A percentile compares a stretch with the other conserved stretches of the same genome.
These are phyloP conservation scores for Macrosoma leucophasiata DNA, from an alignment of 2,888 invertebrate genomes.

Conservation along the genomic window DNA sequence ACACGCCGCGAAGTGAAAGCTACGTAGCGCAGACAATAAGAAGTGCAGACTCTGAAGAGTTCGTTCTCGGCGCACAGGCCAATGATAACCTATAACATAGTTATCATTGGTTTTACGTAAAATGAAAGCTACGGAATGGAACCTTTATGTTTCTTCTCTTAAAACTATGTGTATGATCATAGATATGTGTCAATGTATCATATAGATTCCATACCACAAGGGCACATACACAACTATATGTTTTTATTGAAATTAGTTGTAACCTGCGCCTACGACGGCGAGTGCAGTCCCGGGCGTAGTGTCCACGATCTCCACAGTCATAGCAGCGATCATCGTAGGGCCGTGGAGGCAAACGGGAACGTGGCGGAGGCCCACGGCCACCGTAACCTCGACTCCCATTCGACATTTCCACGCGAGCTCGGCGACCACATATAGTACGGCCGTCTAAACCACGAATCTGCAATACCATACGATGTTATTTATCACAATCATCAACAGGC, in stretches of 20 bases:
- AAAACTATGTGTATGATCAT: slow-evolving; percentile 6
- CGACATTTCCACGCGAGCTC: slow-evolving; percentile 94
- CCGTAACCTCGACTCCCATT: slow-evolving; percentile 83
- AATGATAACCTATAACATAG: slow-evolving; percentile 77
- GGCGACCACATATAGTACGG: slow-evolving; percentile 89
- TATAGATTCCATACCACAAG: slow-evolving; percentile 49
- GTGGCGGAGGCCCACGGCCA: slow-evolving; percentile 76
- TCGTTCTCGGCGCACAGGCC: slow-evolving; percentile 75
- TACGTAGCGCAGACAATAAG: slow-evolving; percentile 76
- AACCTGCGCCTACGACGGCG: slow-evolving; percentile 79
- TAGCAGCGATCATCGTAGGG: slow-evolving; percentile 95
- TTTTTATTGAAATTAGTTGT: slow-evolving; percentile 19
- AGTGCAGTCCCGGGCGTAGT: slow-evolving; percentile 94
- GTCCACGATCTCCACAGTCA: slow-evolving; percentile 95
- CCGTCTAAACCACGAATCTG: slow-evolving; percentile 80
- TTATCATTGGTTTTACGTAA: slow-evolving; percentile 74
- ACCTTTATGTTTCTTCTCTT: slow-evolving; percentile 37
- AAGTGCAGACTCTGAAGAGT: slow-evolving; percentile 74
- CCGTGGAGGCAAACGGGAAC: slow-evolving; percentile 81
- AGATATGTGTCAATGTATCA: slow-evolving; percentile 19
- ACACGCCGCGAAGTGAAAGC: slow-evolving; percentile 71
- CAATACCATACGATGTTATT: neutral
- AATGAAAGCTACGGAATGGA: slow-evolving; percentile 54
- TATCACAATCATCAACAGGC: slow-evolving; percentile 7
- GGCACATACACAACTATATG: slow-evolving; percentile 26